A percentile compares a stretch with the other conserved stretches of the same genome.
phyloP scores from a whole-genome alignment of 2,888 invertebrate species.

The Agrotis exclamationis region DNA sequence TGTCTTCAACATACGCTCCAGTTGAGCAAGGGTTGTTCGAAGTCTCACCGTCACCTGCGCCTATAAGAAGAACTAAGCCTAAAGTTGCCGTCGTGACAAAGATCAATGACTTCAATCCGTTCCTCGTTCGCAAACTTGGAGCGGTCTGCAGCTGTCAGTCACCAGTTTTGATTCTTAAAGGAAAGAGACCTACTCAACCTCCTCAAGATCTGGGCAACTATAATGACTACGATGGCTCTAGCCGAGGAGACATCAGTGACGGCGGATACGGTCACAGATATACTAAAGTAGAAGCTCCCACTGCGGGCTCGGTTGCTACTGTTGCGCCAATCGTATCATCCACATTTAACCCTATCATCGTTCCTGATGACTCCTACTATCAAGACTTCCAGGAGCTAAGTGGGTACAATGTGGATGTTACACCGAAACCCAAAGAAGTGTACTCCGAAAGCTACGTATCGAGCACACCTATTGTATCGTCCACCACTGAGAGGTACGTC shows the following conservation, averaged over 20 bases:
- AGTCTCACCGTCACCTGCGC: slow-evolving; percentile 78
- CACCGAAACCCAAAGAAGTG: slow-evolving; percentile 71
- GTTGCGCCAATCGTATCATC: slow-evolving; percentile 79
- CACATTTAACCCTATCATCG: slow-evolving; percentile 87
- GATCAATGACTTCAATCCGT: slow-evolving; percentile 93
- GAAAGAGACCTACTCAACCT: slow-evolving; percentile 82
- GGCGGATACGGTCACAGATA: slow-evolving; percentile 77
- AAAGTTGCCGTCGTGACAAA: slow-evolving; percentile 92
- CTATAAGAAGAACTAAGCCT: slow-evolving; percentile 82
- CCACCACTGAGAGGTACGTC: slow-evolving; percentile 79
- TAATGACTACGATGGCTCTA: slow-evolving; percentile 76
- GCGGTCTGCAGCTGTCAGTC: slow-evolving; percentile 94
- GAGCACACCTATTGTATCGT: slow-evolving; percentile 76
- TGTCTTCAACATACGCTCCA: slow-evolving; percentile 81
- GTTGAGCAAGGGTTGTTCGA: slow-evolving; percentile 83
- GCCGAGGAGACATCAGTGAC: slow-evolving; percentile 78
- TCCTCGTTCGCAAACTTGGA: slow-evolving; percentile 93
- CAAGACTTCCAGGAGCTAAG: slow-evolving; percentile 83
- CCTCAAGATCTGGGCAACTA: slow-evolving; percentile 78
- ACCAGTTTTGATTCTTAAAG: slow-evolving; percentile 89
- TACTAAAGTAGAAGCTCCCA: slow-evolving; percentile 67
- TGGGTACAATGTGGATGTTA: slow-evolving; percentile 75
- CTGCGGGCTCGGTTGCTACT: slow-evolving; percentile 66
- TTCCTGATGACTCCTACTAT: slow-evolving; percentile 88
- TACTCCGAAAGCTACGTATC: slow-evolving; percentile 78